phyloP scores from a whole-genome alignment of 1,140 invertebrate genomes.

The Euura lappo region DNA sequence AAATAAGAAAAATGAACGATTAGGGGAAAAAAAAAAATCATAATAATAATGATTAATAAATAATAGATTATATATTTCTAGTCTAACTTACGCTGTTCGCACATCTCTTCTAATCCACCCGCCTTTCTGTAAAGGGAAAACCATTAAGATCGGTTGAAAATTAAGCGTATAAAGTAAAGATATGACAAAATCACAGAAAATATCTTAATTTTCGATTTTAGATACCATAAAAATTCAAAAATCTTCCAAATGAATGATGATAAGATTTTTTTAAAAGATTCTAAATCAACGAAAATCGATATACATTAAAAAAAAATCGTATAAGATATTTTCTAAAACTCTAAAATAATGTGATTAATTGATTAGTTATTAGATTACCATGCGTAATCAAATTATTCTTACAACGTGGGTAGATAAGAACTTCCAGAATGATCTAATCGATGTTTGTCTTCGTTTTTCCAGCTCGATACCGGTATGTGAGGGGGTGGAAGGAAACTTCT shows the following conservation, averaged over 20 bases:
- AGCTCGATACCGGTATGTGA: slow-evolving; percentile 84
- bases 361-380: too few species aligned
- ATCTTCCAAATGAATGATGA: too few species aligned
- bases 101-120: slow-evolving; percentile 45
- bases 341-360: neutral
- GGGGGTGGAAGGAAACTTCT: slow-evolving; percentile 83
- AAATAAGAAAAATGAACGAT: too few species aligned
- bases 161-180: too few species aligned
- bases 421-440: slow-evolving; percentile 60
- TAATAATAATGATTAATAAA: too few species aligned
- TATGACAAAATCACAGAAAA: too few species aligned
- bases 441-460: slow-evolving; percentile 86
- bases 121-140: slow-evolving; percentile 40
- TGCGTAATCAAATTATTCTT: slow-evolving; percentile 30
- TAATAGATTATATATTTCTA: slow-evolving; percentile 23
- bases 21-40: too few species aligned
- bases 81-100: slow-evolving; percentile 50
- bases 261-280: too few species aligned
- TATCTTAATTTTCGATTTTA: too few species aligned
- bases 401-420: slow-evolving; percentile 51
- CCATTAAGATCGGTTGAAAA: neutral
- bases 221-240: too few species aligned
- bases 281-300: neutral
- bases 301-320: neutral
- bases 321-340: neutral